A percentile compares a stretch with the other conserved stretches of the same genome.
Evolutionary conservation across 2,113 vertebrate genomes (phyloP).

Genomic region (Sceloporus tristichus): DNA sequence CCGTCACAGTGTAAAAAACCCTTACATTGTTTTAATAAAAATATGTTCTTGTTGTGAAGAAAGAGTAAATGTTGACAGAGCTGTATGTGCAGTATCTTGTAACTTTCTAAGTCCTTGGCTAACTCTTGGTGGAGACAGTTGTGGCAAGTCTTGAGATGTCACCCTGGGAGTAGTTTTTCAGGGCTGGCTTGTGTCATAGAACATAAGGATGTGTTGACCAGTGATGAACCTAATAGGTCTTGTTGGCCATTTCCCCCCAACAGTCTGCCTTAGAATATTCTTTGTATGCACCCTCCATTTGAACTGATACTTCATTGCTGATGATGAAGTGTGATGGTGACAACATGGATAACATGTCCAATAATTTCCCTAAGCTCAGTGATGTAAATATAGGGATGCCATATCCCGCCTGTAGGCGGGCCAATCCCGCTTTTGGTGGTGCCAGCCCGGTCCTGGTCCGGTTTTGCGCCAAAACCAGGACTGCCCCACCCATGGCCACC

Average conservation of each 20-base stretch:
- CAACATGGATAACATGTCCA: neutral
- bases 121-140: neutral
- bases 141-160: neutral
- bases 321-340: neutral
- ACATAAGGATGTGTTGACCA: neutral
- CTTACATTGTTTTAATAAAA: neutral
- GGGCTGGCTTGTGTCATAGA: conserved; percentile 2
- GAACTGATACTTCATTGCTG: neutral
- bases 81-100: neutral
- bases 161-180: neutral
- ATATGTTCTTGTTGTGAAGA: neutral
- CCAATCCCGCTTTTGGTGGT: no score
- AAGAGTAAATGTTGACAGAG: neutral
- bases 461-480: no score
- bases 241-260: neutral
- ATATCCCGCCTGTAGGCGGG: no score
- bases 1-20: neutral
- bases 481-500: no score
- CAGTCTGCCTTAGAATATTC: neutral
- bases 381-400: neutral
- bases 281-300: neutral
- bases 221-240: conserved; percentile 14
- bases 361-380: neutral
- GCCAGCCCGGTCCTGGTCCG: no score
- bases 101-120: neutral